Conservation (phyloP, 1,140 invertebrate species). For the Calycopis cecrops region DNA sequence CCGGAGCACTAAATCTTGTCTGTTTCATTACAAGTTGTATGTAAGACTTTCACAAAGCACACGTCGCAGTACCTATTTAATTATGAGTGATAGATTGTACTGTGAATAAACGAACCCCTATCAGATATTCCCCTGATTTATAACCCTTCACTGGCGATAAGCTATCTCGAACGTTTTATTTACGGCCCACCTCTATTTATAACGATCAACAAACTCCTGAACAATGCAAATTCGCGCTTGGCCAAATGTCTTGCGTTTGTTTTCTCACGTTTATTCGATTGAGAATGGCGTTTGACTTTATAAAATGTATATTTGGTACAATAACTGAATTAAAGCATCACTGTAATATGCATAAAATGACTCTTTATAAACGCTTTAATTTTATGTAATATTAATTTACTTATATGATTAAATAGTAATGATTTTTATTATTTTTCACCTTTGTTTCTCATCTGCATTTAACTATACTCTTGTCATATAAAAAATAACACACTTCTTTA, state of each 20-base stretch:
- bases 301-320: no score
- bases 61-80: slow-evolving; percentile 18
- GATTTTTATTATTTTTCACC: no score
- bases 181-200: slow-evolving; percentile 46
- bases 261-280: not conserved
- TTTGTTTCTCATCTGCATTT: no score
- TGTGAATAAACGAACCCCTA: slow-evolving; percentile 36
- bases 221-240: slow-evolving; percentile 52
- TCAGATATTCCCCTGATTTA: slow-evolving; percentile 43
- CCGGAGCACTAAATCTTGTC: no score
- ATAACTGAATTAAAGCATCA: no score
- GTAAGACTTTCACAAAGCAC: slow-evolving; percentile 9
- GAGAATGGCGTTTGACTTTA: no score
- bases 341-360: no score
- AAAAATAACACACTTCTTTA: no score
- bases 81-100: slow-evolving; percentile 37
- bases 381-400: no score
- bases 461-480: no score
- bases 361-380: no score
- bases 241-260: slow-evolving; percentile 37
- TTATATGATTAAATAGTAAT: no score
- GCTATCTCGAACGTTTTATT: slow-evolving; percentile 43
- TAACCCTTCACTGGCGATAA: slow-evolving; percentile 41
- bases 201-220: slow-evolving; percentile 38
- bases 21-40: slow-evolving; percentile 2